A percentile compares a stretch with the other conserved stretches of the same genome.
These are phyloP conservation scores for Iguana delicatissima DNA, from an alignment of 2,797 vertebrate genomes.

Conservation along the genomic window DNA sequence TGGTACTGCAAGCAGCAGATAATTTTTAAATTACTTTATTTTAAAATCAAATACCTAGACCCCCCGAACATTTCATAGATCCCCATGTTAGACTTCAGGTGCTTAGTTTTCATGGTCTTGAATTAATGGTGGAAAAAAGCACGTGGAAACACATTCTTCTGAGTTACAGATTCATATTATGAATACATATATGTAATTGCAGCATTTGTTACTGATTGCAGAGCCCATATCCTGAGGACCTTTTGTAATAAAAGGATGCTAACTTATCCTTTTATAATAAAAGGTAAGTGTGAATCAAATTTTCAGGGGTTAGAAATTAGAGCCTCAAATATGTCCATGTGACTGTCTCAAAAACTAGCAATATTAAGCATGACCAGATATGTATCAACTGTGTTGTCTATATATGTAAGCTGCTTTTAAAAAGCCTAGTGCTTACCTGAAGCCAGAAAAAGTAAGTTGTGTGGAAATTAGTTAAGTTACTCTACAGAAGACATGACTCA, in stretches of 20 bases:
- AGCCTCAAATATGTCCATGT: background rate
- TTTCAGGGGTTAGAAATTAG: background rate
- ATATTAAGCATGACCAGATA: background rate
- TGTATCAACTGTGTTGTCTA: background rate
- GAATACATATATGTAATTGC: background rate
- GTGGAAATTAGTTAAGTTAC: background rate
- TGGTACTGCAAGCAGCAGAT: no score
- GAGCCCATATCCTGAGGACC: background rate
- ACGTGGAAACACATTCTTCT: no score
- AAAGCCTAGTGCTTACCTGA: background rate
- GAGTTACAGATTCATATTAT: background rate
- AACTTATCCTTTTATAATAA: background rate
- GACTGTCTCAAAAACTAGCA: no score
- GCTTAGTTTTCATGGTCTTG: no score
- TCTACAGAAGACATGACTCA: background rate
- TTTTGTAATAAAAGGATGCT: background rate
- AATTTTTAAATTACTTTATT: no score
- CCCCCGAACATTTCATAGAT: no score
- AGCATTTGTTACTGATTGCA: background rate
- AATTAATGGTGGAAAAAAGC: no score
- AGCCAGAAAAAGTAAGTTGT: background rate
- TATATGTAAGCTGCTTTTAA: background rate
- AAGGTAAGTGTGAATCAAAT: no score
- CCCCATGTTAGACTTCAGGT: no score
- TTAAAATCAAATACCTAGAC: no score